Evolutionary conservation across 2,797 vertebrate genomes (phyloP).

Genomic region (Dallia pectoralis): DNA sequence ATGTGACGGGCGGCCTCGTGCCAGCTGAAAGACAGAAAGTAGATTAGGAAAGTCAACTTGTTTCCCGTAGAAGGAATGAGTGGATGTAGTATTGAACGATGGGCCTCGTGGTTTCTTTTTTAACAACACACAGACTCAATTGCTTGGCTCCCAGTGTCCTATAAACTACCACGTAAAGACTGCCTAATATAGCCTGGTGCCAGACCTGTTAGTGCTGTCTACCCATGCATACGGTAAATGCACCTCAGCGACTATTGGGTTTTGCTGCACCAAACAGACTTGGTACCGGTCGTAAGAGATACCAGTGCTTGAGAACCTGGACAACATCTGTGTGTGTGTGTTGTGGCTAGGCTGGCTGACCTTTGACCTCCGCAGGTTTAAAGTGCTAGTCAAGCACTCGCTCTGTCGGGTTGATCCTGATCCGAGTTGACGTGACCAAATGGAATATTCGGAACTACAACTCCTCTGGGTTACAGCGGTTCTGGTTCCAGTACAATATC

Average conservation of each 20-base stretch:
- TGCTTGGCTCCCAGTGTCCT: not conserved
- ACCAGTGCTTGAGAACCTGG: slow-evolving; percentile 17
- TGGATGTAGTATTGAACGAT: slow-evolving; percentile 14
- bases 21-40: slow-evolving; percentile 63
- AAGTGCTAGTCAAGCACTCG: slow-evolving; percentile 19
- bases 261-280: not conserved
- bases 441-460: slow-evolving; percentile 9
- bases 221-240: not conserved
- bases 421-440: slow-evolving; percentile 16
- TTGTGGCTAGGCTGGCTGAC: slow-evolving; percentile 18
- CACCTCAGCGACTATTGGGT: not conserved
- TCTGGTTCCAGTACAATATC: slow-evolving; percentile 2
- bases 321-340: slow-evolving; percentile 27
- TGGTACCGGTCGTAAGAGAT: not conserved
- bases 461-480: slow-evolving; percentile 1
- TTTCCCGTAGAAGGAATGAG: slow-evolving; percentile 30
- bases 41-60: slow-evolving; percentile 58
- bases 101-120: slow-evolving; percentile 21
- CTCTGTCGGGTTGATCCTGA: slow-evolving; percentile 20
- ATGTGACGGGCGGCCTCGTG: slow-evolving; percentile 51
- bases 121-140: no score
- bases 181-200: not conserved
- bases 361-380: slow-evolving; percentile 40
- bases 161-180: slow-evolving; percentile 16
- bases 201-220: not conserved